Evolutionary conservation across 2,888 invertebrate genomes (phyloP), one percentile per base, ranked within the genome.

Genomic region (Drosophila meridiana): DNA sequence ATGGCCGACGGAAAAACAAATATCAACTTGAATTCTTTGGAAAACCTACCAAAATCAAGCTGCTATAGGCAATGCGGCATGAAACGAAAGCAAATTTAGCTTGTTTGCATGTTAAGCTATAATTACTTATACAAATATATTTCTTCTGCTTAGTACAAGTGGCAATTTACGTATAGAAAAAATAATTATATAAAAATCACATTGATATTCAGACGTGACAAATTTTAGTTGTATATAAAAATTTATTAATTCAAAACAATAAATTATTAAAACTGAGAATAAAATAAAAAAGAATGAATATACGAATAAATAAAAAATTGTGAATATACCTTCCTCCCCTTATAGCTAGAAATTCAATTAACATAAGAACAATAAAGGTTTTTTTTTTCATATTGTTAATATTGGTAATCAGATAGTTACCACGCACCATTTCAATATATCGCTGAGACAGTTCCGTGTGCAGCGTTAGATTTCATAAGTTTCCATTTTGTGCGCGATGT

Each of bases 371-470:
- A 36, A 9, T 36, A 36, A 34, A 34, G 4, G 34, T 6, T 34
- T 34, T 7, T 36, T 36, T 9, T 9, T 36, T 36, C 20, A 20
- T 20, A 20, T 1, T 20, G 6, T 2, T 3, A 47, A 13, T 20
- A 38, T 38, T 30, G 13, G n/a, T 28, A 11, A 7, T 28, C 7
- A 20, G 5, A 38, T 1, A 28, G 8, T 42, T 64, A 52, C 11
- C 13, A 73, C 78, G 45, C 34, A 79, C 79, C 79, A 82, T 78
- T 82, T 63, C 48, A 48, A 63, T n/a, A 40, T 52, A 58, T 68
- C 56, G 58, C 47, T 69, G 40, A 20, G n/a, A 28, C 40, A 28
- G 32, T 47, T 71, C 38, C 45, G 30, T 4, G 26, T 5, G n/a
- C 45, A 45, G 38, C 48, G 26, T 40, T 58, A 48, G 8, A 14